Base-by-base conservation (phyloP, 2,113 vertebrate species). In the Cryptoleucopteryx plumbea region DNA sequence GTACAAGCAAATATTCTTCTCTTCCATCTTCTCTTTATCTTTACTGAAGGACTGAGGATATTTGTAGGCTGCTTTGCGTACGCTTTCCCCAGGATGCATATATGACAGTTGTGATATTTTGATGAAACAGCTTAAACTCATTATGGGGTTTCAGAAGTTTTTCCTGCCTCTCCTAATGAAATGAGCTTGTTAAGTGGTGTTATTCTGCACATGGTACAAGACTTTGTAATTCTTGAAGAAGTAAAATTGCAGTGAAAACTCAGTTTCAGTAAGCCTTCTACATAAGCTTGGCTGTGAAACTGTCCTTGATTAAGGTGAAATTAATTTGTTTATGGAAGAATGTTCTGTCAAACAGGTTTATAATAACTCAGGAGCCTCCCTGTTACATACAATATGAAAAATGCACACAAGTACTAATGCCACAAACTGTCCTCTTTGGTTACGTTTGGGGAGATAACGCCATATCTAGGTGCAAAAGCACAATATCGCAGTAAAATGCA, bases 61-160 rank as follows among this genome's bases (percentile, higher is more conserved):
- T 81, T 81, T 86, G 29, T n/a, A 23, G 89, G 56, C 70, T 95
- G 92, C 72, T 96, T 96, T 93, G 68, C 88, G 79, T 95, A 29
- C 23, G 29, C 43, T 77, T 94, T 92, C 34, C 63, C 75, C 79
- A 55, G 50, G 27, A 52, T 63, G 32, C 2, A 2, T 36, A 10
- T 11, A 31, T 52, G 42, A 48, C 85, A 63, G 34, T 50, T 81
- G 63, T 23, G 53, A 10, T 70, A 36, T 14, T 83, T 82, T 5
- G 5, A 4, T 40, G 67, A 20, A 91, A 7, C 48, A 70, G 20
- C 55, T 90, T 70, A 13, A 94, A 79, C 26, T 88, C 53, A 1
- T 40, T 42, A 5, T 2, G 19, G 73, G 47, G 19, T 43, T 94
- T 78, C 61, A 86, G 68, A 45, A 71, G 34, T 74, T 86, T 48